Percentiles rank a stretch among this genome's conserved stretches.
These are phyloP conservation scores for Melanotaenia boesemani DNA, from an alignment of 2,797 vertebrate species.

Conservation along the genomic window DNA sequence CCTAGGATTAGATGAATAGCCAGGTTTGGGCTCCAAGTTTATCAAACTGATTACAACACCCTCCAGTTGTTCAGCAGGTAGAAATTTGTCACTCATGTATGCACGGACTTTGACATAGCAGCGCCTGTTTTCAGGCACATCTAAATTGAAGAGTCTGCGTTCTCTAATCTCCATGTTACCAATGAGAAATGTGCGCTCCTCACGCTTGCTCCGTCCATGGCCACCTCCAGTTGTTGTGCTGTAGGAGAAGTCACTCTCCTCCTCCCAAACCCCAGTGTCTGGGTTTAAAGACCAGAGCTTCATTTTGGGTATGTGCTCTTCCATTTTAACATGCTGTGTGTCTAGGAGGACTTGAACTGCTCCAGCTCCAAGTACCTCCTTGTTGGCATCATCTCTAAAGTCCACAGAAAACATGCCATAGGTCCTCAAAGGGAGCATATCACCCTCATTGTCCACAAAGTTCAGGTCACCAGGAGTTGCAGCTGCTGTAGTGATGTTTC, in stretches of 20 bases:
- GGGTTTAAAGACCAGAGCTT: conserved; percentile 96
- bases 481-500: conserved; percentile 87
- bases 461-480: conserved; percentile 93
- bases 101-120: conserved; percentile 97
- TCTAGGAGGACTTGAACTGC: conserved; percentile 90
- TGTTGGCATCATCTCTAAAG: conserved; percentile 87
- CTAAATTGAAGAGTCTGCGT: conserved; percentile 95
- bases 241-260: conserved; percentile 85
- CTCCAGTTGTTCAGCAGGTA: conserved; percentile 90
- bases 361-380: conserved; percentile 85
- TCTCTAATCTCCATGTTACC: conserved; percentile 96
- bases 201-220: conserved; percentile 85
- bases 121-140: conserved; percentile 94
- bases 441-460: conserved; percentile 88
- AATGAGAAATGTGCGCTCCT: conserved; percentile 95
- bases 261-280: conserved; percentile 93
- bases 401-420: conserved; percentile 98
- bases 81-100: conserved; percentile 95
- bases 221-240: conserved; percentile 55
- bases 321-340: conserved; percentile 89
- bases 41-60: conserved; percentile 92
- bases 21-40: conserved; percentile 94
- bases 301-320: conserved; percentile 91
- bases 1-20: conserved; percentile 91
- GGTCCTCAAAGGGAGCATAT: conserved; percentile 91